Conservation (phyloP, 2,888 invertebrate species). For the Limnephilus auricula region DNA sequence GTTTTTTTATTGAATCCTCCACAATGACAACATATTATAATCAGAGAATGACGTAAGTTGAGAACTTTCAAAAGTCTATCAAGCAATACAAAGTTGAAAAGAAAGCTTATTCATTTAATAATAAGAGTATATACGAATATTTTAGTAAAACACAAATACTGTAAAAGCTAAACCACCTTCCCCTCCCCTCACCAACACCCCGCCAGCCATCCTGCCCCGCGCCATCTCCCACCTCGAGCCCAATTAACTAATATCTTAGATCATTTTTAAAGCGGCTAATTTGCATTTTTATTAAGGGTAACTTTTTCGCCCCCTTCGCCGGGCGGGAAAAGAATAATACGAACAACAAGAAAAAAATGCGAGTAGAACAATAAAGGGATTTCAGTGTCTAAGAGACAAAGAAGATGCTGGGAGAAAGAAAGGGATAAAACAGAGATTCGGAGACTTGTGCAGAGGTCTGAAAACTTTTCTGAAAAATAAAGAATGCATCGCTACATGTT, state of each 20-base stretch:
- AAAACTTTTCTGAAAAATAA: background rate
- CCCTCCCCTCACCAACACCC: background rate
- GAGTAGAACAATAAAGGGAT: conserved; percentile 62
- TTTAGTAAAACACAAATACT: background rate
- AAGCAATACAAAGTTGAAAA: background rate
- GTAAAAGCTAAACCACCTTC: background rate
- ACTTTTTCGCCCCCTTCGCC: conserved; percentile 55
- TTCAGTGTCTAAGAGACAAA: conserved; percentile 58
- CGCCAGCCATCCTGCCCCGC: background rate
- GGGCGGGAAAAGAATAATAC: conserved; percentile 50
- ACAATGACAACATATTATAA: too few relatives aligned
- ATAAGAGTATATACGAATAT: too few relatives aligned
- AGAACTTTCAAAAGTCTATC: background rate
- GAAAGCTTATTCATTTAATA: background rate
- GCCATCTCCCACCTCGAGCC: conserved; percentile 51
- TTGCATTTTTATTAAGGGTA: conserved; percentile 67
- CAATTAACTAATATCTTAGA: conserved; percentile 67
- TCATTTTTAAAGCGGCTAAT: conserved; percentile 67
- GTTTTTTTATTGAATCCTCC: too few relatives aligned
- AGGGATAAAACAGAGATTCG: conserved; percentile 45
- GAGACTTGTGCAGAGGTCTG: background rate
- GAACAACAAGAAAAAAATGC: conserved; percentile 60
- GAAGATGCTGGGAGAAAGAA: conserved; percentile 39
- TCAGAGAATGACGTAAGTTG: background rate
- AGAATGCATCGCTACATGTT: too few relatives aligned